phyloP scores from a whole-genome alignment of 2,797 vertebrate genomes.

The Mormyrus hasselquistii region DNA sequence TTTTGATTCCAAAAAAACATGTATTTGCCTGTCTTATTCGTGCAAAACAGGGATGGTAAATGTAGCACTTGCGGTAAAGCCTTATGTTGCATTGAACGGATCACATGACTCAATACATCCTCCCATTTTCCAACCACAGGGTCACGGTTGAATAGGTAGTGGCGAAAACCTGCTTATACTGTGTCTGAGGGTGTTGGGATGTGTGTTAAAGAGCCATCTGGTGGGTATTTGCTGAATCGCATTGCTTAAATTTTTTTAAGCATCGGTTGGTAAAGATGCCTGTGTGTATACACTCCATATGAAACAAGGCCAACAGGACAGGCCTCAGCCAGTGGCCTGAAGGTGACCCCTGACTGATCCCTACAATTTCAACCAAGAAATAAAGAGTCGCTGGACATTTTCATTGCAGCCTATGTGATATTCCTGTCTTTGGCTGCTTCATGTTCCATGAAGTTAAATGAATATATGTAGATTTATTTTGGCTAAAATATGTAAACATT shows the following conservation, averaged over 20 bases:
- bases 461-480: background rate
- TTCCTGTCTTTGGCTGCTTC: background rate
- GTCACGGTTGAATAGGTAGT: background rate
- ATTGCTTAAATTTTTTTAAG: background rate
- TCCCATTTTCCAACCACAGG: background rate
- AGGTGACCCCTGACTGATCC: background rate
- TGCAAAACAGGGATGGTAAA: background rate
- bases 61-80: background rate
- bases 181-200: background rate
- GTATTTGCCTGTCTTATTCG: background rate
- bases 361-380: background rate
- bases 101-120: background rate
- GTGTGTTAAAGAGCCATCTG: constrained; percentile 20
- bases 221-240: constrained; percentile 7
- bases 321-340: background rate
- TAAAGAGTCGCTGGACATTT: background rate
- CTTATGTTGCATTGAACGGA: background rate
- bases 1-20: constrained; percentile 83
- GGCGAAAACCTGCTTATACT: background rate
- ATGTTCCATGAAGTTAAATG: background rate
- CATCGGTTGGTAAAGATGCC: background rate
- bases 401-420: background rate
- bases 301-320: background rate
- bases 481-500: background rate
- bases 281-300: background rate